Base-by-base conservation (phyloP, 1,140 invertebrate species). In the Penaeus indicus region DNA sequence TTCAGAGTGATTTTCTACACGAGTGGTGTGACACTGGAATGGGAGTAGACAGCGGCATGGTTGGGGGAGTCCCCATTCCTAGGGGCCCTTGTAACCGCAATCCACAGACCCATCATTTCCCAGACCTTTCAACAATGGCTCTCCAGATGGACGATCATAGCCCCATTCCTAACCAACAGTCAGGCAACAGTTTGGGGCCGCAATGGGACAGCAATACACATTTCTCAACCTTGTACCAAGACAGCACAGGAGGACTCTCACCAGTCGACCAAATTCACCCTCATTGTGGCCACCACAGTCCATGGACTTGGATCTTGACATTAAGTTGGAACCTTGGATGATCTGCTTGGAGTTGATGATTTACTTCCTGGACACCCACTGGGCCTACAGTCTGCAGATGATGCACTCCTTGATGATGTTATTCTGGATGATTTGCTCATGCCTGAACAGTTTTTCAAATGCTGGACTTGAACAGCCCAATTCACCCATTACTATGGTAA, bases 401-500 rank as follows among this genome's bases (percentile, higher is more conserved):
- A 83, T 25, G 72, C 63, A 16, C 61, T 84, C 1, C 86, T 88
- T 16, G 86, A 88, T 84, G 86, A 88, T 78, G 86, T 88, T 2
- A 88, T 78, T 21, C 60, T 88, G 42, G 86, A 88, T 54, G 86
- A 88, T 64, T 61, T 88, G 3, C 42, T 88, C 8, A 88, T 88
- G 81, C 86, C 86, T 27, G 86, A 88, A 32, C 32, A 32, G 32
- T 85, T 85, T n/a, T 75, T 47, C 69, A 10, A 84, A 62, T 54
- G 10, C 81, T 38, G 67, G 61, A 72, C 32, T 88, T 21, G 87
- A 88, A 42, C 88, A 91, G 22, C 85, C 88, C 47, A 86, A 86
- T 64, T 91, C 90, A 27, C 90, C 90, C 22, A 54, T 78, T 32
- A 79, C 90, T 22, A 91, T 91, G 90, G 27, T 89, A 72, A 80